Evolutionary conservation across 1,140 invertebrate genomes (phyloP), one percentile per base, ranked within the genome.

Genomic region (Drosophila navojoa): DNA sequence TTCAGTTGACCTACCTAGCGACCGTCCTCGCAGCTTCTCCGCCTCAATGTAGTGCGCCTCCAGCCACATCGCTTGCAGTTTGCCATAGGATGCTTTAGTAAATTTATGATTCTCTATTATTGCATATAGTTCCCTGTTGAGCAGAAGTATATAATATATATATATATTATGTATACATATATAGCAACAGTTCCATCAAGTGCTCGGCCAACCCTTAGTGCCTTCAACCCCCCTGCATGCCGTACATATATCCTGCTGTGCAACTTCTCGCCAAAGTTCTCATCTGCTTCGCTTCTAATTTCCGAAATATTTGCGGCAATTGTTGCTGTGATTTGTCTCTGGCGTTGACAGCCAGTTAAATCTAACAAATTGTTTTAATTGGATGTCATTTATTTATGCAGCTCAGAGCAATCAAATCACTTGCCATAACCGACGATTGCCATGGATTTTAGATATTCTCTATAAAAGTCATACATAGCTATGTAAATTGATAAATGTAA

Each of bases 1-100:
- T 32, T 7, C 1, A 32, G 32, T 7, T 2, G 7, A 89, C 79
- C 81, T 50, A 92, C 91, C 99, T 2, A 99, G 94, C 11, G 98
- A 98, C 77, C 99, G 93, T 2, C 99, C 99, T 4, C 99, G 94
- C 4, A 99, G 93, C 89, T 99, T 98, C 91, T 99, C 99, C 1
- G 98, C 98, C 91, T 99, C 99, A 92, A 98, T 97, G 92, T 99
- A 99, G 92, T 99, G 98, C 1, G 99, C 98, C 90, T 99, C 99
- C 42, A 99, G 94, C 99, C 99, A 99, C 94, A 97, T 96, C 6
- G 96, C 95, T 77, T 99, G 98, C 38, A 99, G 94, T 92, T 99
- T 99, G 4, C 96, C 97, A 94, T 99, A 99, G 9, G 97, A 98
- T 68, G 97, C 96, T 91, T 99, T 98, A 76, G 97, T 97, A 93